Evolutionary conservation across 2,888 invertebrate species (phyloP), one percentile per base, ranked within the genome.

Genomic region (Diplazon laetatorius): DNA sequence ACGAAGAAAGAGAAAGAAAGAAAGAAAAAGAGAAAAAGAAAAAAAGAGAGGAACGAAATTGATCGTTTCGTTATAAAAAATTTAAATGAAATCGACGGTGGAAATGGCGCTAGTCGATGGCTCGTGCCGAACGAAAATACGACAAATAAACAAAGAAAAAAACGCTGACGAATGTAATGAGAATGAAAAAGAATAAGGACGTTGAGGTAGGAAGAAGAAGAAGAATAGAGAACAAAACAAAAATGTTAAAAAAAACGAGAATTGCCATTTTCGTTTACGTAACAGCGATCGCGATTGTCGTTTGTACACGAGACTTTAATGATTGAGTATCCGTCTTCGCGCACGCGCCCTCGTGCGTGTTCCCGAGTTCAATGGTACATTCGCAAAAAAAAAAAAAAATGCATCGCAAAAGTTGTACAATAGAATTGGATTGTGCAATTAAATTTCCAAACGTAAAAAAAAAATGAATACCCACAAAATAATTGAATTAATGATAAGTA

Each of bases 211-310:
- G 6, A 18, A 14, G 35, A 12, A 37, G 14, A 48, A 12, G 20
- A 65, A 35, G 55, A 55, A 30, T 20, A 35, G 9, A 39, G n/a
- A n/a, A 6, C 16, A 2, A 37, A 55, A 46, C 35, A n/a, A 37
- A 22, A 30, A 20, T 22, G 18, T 59, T 12, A 59, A 69, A 16
- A 50, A 20, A 6, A 16, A 10, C 4, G 9, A 68, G 69, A 73
- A 73, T 73, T 59, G 69, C 25, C 44, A 65, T 65, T 78, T 73
- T 69, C 73, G 73, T 74, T 70, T 52, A 78, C 60, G 73, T 74
- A 69, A 73, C 69, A 22, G 2, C 44, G 48, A n/a, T 39, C 39
- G 68, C 66, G 30, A 72, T 39, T 62, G 22, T 20, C 37, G 66
- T 68, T 48, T 25, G 52, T 20, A 20, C 1, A 35, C 35, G 18